Percentiles rank a stretch among this genome's conserved stretches.
These are phyloP conservation scores for Proteles cristata DNA, from an alignment of 2,113 vertebrate genomes.

Conservation along the genomic window DNA sequence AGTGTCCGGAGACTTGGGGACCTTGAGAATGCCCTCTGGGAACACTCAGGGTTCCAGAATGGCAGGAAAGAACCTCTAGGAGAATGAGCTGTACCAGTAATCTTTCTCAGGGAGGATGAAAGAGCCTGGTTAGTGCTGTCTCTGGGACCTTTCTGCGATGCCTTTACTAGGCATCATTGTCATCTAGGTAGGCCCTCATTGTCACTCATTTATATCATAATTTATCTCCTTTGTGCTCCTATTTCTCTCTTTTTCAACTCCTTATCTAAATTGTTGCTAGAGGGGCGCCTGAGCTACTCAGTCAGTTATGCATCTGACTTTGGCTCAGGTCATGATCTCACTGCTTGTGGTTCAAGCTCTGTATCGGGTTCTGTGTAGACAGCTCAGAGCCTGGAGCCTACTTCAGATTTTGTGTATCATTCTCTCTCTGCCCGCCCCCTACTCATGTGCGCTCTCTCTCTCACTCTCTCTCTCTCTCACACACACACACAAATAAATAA, in stretches of 20 bases:
- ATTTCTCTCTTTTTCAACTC: neutral
- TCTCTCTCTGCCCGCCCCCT: no score
- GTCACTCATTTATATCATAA: neutral
- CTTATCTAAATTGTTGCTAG: neutral
- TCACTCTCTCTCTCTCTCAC: no score
- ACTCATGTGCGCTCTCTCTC: no score
- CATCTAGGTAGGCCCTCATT: neutral
- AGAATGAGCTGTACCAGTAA: neutral
- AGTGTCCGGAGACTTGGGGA: neutral
- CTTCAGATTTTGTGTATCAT: no score
- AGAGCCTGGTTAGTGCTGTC: neutral
- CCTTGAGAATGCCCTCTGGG: neutral
- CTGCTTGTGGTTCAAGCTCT: no score
- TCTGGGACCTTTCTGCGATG: neutral
- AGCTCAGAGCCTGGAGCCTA: no score
- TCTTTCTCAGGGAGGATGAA: neutral
- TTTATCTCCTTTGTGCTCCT: neutral
- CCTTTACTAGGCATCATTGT: neutral
- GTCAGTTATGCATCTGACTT: no score
- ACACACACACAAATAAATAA: no score
- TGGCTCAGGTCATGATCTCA: no score
- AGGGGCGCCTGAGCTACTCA: neutral
- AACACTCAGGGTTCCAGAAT: rapidly evolving
- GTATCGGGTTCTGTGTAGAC: no score
- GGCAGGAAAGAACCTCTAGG: neutral